Conservation (phyloP, 1,140 invertebrate genomes). For the Goniozus legneri region DNA sequence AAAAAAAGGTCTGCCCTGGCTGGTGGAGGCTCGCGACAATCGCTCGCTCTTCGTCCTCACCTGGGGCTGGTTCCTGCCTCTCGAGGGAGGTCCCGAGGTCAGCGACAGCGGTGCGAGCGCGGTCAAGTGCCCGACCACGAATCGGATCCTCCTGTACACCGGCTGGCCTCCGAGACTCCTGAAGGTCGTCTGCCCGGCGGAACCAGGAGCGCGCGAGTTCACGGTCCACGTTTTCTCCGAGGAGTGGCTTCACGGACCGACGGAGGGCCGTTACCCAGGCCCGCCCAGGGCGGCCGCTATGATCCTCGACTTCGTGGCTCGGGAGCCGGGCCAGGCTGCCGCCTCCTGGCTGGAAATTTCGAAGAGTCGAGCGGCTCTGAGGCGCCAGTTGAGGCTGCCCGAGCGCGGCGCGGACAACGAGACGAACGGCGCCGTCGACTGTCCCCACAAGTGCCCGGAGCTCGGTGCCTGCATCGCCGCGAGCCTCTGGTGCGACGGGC, state of each 20-base stretch:
- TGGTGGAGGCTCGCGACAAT: constrained; percentile 70
- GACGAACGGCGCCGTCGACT: constrained; percentile 58
- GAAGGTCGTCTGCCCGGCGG: constrained; percentile 70
- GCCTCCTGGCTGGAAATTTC: constrained; percentile 73
- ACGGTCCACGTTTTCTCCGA: constrained; percentile 73
- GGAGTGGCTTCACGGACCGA: constrained; percentile 61
- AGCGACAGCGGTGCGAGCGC: no score
- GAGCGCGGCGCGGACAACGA: constrained; percentile 57
- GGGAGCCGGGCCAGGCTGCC: constrained; percentile 65
- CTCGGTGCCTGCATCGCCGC: constrained; percentile 83
- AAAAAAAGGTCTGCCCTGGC: constrained; percentile 71
- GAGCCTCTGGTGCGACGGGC: constrained; percentile 83
- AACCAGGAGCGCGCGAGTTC: constrained; percentile 62
- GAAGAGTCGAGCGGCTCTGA: constrained; percentile 60
- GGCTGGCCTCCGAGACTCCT: constrained; percentile 60
- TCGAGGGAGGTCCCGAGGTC: constrained; percentile 53
- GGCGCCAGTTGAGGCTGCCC: constrained; percentile 59
- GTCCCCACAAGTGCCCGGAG: constrained; percentile 77
- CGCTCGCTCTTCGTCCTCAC: constrained; percentile 71
- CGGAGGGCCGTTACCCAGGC: constrained; percentile 38
- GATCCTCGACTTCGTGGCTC: constrained; percentile 69
- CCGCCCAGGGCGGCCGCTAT: constrained; percentile 60
- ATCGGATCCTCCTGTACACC: constrained; percentile 47
- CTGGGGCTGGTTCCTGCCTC: constrained; percentile 63
- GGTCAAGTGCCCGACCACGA: constrained; percentile 56